These are phyloP conservation scores for Lepidurus couesii DNA, from an alignment of 1,140 invertebrate species.

Conservation along the genomic window DNA sequence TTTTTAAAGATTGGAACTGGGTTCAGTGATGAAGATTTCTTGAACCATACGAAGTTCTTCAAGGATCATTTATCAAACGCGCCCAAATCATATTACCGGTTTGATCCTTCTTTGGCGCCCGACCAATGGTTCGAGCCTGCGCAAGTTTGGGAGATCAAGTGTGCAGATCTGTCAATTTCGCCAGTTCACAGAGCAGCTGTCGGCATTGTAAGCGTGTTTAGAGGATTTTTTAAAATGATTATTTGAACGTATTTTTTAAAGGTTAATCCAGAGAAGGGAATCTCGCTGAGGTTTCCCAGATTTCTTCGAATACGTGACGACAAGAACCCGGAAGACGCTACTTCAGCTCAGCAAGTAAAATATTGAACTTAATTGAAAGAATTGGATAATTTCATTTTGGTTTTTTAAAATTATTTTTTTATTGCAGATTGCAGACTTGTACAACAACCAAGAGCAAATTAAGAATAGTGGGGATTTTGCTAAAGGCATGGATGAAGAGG, in stretches of 20 bases:
- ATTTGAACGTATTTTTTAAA: conserved; percentile 41
- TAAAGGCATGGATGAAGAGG: conserved; percentile 51
- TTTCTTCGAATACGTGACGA: conserved; percentile 90
- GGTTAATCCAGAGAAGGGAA: conserved; percentile 86
- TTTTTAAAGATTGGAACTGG: conserved; percentile 85
- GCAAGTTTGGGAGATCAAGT: conserved; percentile 97
- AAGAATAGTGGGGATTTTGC: conserved; percentile 61
- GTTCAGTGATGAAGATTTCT: conserved; percentile 87
- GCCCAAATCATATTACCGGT: conserved; percentile 82
- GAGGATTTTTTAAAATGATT: conserved; percentile 30
- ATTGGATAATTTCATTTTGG: background rate
- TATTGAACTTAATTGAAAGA: background rate
- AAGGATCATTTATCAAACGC: conserved; percentile 66
- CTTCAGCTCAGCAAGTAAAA: conserved; percentile 69
- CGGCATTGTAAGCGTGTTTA: conserved; percentile 64
- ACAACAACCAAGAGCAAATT: conserved; percentile 85
- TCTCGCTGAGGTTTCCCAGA: conserved; percentile 92
- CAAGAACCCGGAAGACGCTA: conserved; percentile 88
- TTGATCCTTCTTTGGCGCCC: conserved; percentile 66
- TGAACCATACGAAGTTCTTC: conserved; percentile 68
- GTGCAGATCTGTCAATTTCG: conserved; percentile 94
- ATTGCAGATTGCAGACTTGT: conserved; percentile 61
- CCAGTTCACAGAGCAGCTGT: conserved; percentile 85
- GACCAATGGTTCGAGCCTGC: conserved; percentile 94
- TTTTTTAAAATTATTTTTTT: conserved; percentile 31